Evolutionary conservation across 2,113 vertebrate genomes (phyloP).

Genomic region (Takifugu bimaculatus): DNA sequence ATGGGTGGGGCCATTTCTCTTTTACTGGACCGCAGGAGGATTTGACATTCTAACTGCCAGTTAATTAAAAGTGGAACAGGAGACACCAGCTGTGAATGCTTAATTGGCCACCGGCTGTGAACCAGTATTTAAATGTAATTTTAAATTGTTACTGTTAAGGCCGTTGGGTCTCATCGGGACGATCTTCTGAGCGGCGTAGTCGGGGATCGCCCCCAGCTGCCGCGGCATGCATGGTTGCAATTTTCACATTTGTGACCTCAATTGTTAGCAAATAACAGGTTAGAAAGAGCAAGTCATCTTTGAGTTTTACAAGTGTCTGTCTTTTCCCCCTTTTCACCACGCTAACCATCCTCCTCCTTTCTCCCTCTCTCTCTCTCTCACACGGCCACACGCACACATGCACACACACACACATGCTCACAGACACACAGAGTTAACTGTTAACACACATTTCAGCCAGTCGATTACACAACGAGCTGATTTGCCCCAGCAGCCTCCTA

Average conservation of each 20-base stretch:
- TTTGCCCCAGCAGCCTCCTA: constrained; percentile 49
- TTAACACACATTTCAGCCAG: constrained; percentile 37
- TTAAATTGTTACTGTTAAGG: too few species aligned
- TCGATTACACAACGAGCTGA: constrained; percentile 55
- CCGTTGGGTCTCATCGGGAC: neutral
- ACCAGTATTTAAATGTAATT: neutral
- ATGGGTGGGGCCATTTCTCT: constrained; percentile 58
- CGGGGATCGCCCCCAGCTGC: neutral
- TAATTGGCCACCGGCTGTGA: constrained; percentile 6
- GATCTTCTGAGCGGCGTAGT: constrained; percentile 2
- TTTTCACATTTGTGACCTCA: constrained; percentile 34
- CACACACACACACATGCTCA: constrained; percentile 16
- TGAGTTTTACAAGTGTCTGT: constrained; percentile 38
- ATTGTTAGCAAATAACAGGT: constrained; percentile 58
- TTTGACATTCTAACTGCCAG: constrained; percentile 40
- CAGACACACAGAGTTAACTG: constrained; percentile 2
- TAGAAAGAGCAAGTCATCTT: constrained; percentile 57
- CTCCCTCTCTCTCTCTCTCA: neutral
- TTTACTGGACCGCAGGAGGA: constrained; percentile 59
- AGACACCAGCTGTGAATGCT: constrained; percentile 25
- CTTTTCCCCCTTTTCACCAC: neutral
- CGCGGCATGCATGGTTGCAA: constrained; percentile 26
- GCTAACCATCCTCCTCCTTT: neutral
- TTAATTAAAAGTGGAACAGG: constrained; percentile 54
- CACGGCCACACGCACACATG: neutral